Evolutionary conservation across 2,113 vertebrate genomes (phyloP).

Genomic region (Protobothrops flavoviridis): DNA sequence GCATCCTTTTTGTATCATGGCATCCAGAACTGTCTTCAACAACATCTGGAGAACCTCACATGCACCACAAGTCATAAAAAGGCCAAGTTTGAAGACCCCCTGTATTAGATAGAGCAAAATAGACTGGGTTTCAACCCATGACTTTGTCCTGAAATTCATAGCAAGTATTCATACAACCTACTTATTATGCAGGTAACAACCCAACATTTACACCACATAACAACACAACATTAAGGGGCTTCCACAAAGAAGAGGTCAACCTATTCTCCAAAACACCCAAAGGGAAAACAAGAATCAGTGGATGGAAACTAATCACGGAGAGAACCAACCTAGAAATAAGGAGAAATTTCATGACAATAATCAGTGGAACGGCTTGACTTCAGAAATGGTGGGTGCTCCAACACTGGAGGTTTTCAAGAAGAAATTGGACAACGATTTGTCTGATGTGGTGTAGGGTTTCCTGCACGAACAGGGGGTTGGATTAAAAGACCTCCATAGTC

Average conservation of each 20-base stretch:
- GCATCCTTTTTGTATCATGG: too few relatives aligned
- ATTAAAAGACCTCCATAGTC: too few relatives aligned
- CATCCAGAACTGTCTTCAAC: background rate
- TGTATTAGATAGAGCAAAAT: too few relatives aligned
- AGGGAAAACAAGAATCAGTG: background rate
- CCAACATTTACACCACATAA: background rate
- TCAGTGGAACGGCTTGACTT: background rate
- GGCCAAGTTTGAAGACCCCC: too few relatives aligned
- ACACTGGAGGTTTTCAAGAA: background rate
- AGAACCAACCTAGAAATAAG: background rate
- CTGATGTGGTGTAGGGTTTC: background rate
- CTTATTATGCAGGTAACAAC: background rate
- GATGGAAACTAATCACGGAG: background rate
- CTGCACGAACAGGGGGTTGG: background rate
- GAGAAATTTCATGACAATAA: background rate
- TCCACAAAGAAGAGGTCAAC: background rate
- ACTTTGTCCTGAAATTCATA: background rate
- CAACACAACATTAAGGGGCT: background rate
- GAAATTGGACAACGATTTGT: background rate
- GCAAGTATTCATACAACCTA: background rate
- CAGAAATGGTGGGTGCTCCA: background rate
- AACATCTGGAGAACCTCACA: background rate
- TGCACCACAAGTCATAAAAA: too few relatives aligned
- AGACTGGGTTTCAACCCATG: background rate
- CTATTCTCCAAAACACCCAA: background rate